These are phyloP conservation scores for Sycophila sp. DNA, from an alignment of 1,140 invertebrate species.

Conservation along the genomic window DNA sequence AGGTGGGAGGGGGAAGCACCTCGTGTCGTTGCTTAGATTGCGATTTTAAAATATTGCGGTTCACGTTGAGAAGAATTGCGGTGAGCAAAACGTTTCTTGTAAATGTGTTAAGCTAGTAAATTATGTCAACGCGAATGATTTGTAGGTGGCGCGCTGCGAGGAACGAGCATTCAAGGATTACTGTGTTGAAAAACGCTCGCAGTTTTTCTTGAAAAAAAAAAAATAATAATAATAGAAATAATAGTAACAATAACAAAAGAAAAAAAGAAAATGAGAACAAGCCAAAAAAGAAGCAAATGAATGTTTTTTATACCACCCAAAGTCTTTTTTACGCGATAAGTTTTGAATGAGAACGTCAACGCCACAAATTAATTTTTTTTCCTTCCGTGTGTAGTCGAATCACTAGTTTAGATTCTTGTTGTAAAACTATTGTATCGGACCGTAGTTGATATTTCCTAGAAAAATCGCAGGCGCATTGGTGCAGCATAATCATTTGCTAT, in stretches of 20 bases:
- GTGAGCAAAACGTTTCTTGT: constrained; percentile 25
- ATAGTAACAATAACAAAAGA: no score
- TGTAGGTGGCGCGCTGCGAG: neutral
- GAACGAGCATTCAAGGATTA: neutral
- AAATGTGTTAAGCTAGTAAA: constrained; percentile 25
- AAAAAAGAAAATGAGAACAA: no score
- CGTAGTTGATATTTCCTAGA: no score
- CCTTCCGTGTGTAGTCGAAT: no score
- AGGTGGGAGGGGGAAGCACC: no score
- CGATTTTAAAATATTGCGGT: constrained; percentile 6
- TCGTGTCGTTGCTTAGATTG: no score
- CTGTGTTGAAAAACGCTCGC: constrained; percentile 8
- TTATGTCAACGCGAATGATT: constrained; percentile 22
- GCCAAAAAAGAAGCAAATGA: neutral
- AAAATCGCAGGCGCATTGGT: neutral
- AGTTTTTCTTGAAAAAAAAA: constrained; percentile 2
- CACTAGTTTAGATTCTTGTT: no score
- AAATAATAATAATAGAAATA: no score
- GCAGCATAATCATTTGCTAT: constrained; percentile 17
- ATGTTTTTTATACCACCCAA: neutral
- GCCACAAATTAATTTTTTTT: no score
- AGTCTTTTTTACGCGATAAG: neutral
- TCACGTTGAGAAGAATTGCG: neutral
- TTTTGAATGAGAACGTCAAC: no score
- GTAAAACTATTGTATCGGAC: no score